Percentiles rank a stretch among this genome's conserved stretches.
Conservation (phyloP, 1,140 invertebrate genomes). For the Prorops nasuta region DNA sequence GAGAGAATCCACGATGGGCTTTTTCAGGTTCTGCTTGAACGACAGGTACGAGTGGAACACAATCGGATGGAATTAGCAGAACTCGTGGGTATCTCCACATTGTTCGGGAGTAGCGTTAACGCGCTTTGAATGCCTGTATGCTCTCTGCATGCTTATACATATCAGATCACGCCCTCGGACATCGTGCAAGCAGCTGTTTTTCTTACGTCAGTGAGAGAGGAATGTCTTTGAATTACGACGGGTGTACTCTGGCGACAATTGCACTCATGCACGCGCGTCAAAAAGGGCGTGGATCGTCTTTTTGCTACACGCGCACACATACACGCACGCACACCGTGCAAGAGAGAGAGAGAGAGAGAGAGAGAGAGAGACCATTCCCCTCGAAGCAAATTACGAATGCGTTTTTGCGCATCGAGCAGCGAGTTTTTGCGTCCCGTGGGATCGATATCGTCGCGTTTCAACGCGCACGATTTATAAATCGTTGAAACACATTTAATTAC, state of each 20-base stretch:
- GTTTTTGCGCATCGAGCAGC: too few species aligned
- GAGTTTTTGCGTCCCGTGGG: too few species aligned
- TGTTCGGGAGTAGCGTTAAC: conserved; percentile 25
- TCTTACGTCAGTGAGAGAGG: conserved; percentile 31
- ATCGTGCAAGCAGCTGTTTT: conserved; percentile 30
- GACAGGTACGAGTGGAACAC: conserved; percentile 34
- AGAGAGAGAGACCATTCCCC: too few species aligned
- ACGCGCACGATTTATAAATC: too few species aligned
- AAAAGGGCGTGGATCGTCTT: not conserved
- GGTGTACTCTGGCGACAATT: conserved; percentile 12
- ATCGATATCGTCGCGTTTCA: too few species aligned
- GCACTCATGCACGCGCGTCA: conserved; percentile 3
- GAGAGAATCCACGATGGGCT: conserved; percentile 12
- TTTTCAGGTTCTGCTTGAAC: conserved; percentile 16
- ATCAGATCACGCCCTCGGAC: conserved; percentile 22
- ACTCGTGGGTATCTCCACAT: conserved; percentile 34
- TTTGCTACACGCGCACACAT: too few species aligned
- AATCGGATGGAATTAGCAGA: conserved; percentile 41
- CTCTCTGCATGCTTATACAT: conserved; percentile 13
- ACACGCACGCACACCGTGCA: too few species aligned
- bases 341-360: too few species aligned
- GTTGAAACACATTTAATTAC: too few species aligned
- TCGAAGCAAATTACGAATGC: too few species aligned
- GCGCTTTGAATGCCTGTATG: not conserved
- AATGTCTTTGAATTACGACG: conserved; percentile 36